Conservation (phyloP, 2,113 vertebrate genomes). For the Mungos mungo region DNA sequence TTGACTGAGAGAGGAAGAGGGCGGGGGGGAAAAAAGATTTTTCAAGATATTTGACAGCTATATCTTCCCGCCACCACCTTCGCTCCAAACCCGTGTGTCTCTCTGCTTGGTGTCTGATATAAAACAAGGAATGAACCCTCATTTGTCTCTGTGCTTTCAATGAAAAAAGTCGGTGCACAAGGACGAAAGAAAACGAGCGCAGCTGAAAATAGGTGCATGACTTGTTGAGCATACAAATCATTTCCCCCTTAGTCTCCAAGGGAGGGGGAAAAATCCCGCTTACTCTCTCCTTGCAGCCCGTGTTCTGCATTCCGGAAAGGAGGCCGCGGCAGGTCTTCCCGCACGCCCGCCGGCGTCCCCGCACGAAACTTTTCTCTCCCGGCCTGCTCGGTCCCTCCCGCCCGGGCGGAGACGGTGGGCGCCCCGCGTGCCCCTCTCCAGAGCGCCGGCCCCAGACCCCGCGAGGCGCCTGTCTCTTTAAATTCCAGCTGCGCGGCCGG, state of each 20-base stretch:
- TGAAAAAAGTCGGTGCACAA: constrained; percentile 55
- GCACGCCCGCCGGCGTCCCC: not conserved
- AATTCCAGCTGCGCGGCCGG: constrained; percentile 85
- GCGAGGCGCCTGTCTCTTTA: constrained; percentile 84
- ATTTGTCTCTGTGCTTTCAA: constrained; percentile 38
- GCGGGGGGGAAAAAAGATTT: not conserved
- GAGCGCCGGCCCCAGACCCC: constrained; percentile 20
- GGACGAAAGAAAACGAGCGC: constrained; percentile 61
- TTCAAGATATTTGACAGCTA: constrained; percentile 41
- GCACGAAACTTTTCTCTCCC: constrained; percentile 79
- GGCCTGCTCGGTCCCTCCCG: not conserved
- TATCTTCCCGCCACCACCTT: constrained; percentile 45
- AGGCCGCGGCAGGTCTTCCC: not conserved
- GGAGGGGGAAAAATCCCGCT: not conserved
- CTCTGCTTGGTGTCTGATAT: constrained; percentile 17
- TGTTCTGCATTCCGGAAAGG: not conserved
- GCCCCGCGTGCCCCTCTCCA: not conserved
- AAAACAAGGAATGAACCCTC: not conserved
- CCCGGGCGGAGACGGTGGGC: not conserved
- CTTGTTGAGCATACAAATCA: constrained; percentile 81
- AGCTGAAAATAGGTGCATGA: constrained; percentile 73
- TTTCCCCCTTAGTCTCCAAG: constrained; percentile 42
- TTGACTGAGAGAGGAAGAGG: not conserved
- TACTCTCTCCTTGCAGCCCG: not conserved
- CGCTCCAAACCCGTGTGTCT: constrained; percentile 37